Base-by-base conservation (phyloP, 2,113 vertebrate genomes). In the Gobiocypris rarus region DNA sequence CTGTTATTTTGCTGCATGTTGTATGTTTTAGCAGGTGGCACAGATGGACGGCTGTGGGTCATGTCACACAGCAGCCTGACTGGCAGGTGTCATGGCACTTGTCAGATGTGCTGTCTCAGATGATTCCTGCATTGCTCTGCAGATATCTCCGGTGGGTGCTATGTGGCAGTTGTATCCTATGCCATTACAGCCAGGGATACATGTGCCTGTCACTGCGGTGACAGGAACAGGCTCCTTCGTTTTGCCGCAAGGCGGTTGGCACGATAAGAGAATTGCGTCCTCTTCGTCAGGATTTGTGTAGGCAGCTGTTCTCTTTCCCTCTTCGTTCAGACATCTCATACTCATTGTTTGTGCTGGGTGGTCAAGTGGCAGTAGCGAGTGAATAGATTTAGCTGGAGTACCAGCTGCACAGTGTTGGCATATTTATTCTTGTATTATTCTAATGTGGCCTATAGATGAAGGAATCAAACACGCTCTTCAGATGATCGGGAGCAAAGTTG, bases 401-500 rank as follows among this genome's bases (percentile, higher is more conserved):
- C 59, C 65, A 69, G 61, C 54, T 38, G 31, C 22, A 56, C 83
- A 63, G 45, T 26, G 17, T 70, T 81, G 58, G 82, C 75, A 85
- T 85, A 87, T 90, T 86, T 88, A 84, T 86, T 76, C 63, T 58
- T 71, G 59, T 80, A 85, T 88, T 86, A 88, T 86, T 58, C 73
- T 85, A 88, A 89, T 84, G 79, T 84, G 63, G 11, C 74, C 17
- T 70, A 75, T 84, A 70, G 77, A 78, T 73, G 73, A 67, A 69
- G 50, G 63, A 87, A 84, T 87, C 50, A 86, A 85, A 85, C 34
- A 52, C 63, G 38, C 74, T 75, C 79, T 81, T 73, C 80, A 71
- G 59, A 82, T 76, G 84, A 83, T 86, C 67, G 65, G 22, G 43
- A 52, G 70, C 17, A n/a, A 63, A 45, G 26, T 14, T 31, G 61